Base-by-base conservation (phyloP, 2,113 vertebrate species). In the Emydura subglobosa region DNA sequence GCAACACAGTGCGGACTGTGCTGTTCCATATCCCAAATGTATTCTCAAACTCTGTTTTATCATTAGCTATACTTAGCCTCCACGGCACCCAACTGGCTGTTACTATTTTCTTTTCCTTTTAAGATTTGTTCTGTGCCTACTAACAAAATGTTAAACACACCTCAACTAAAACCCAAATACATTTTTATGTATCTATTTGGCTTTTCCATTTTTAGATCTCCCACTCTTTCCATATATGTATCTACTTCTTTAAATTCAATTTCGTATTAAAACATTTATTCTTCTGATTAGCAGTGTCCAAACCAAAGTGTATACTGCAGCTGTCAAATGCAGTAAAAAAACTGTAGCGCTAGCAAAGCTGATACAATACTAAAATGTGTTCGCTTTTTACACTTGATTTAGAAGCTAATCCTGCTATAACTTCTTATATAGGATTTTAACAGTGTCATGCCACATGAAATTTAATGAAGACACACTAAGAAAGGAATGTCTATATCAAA, bases 341-440 rank as follows among this genome's bases (percentile, higher is more conserved):
- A 39, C 79, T 42, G 39, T 90, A 96, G 89, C 91, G 91, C 79
- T 91, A 97, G 96, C 93, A 95, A 95, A 96, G 95, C 96, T 97
- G 96, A 96, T 97, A 97, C 94, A 96, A 97, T 95, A 96, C 97
- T 97, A 96, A 96, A 97, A 97, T 96, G 97, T 97, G 96, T 97
- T 96, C 96, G 65, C 95, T 96, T 97, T 97, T 97, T 97, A 97
- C 96, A 97, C 97, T 96, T 97, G 96, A 95, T 97, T 96, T 96
- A 95, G 94, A 97, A 96, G 95, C 94, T 96, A 96, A 97, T 96
- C 96, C 96, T 96, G 96, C 96, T 97, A 97, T 95, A 97, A 97
- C 95, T 97, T 96, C 96, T 96, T 93, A 92, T 97, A 91, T 94
- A 97, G 94, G 97, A 97, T 96, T 96, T 95, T 96, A 96, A 95